phyloP scores from a whole-genome alignment of 2,888 invertebrate genomes.

The Limnephilus auricula region DNA sequence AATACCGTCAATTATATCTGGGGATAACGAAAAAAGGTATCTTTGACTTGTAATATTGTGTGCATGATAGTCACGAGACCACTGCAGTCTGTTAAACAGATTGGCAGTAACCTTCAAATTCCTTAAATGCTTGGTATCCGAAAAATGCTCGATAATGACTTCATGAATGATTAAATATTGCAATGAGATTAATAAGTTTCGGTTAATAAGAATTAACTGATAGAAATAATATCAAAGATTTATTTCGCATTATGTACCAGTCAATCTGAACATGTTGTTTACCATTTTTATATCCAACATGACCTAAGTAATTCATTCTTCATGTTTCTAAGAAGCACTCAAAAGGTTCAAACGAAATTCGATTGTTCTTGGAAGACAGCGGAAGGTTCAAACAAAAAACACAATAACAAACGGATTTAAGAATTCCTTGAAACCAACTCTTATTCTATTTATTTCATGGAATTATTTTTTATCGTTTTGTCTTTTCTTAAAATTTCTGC shows the following conservation, averaged over 20 bases:
- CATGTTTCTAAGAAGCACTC: background rate
- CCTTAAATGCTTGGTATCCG: too few relatives aligned
- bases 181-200: too few relatives aligned
- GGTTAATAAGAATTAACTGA: too few relatives aligned
- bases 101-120: too few relatives aligned
- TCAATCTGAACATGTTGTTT: background rate
- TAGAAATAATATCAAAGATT: background rate
- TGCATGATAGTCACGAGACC: too few relatives aligned
- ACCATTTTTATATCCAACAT: background rate
- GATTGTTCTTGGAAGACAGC: background rate
- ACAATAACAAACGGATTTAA: background rate
- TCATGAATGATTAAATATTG: too few relatives aligned
- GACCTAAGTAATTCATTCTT: background rate
- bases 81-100: too few relatives aligned
- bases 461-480: background rate
- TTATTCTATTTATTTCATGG: background rate
- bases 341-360: background rate
- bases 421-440: background rate
- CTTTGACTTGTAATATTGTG: too few relatives aligned
- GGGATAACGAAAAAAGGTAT: too few relatives aligned
- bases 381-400: background rate
- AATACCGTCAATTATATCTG: too few relatives aligned
- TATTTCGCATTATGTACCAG: background rate
- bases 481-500: background rate
- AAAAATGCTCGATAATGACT: too few relatives aligned